phyloP scores from a whole-genome alignment of 2,888 invertebrate genomes.

The Frankliniella fusca region DNA sequence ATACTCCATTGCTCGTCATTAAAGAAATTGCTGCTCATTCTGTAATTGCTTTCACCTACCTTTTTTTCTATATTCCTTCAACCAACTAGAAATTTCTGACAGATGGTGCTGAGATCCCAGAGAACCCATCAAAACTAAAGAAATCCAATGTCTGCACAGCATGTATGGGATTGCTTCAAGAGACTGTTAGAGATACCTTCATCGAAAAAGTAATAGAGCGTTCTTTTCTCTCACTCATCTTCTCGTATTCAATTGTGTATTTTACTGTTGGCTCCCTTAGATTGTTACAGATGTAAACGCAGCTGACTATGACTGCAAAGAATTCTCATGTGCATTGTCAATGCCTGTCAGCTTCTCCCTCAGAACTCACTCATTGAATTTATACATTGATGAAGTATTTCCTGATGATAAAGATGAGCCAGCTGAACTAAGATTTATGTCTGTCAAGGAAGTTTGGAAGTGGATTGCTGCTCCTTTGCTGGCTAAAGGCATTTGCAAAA shows the following conservation, averaged over 20 bases:
- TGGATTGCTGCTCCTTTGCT: slow-evolving; percentile 61
- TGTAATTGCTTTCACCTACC: background rate
- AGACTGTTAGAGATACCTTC: slow-evolving; percentile 51
- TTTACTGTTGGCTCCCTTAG: slow-evolving; percentile 40
- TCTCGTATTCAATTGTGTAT: slow-evolving; percentile 30
- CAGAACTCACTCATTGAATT: slow-evolving; percentile 62
- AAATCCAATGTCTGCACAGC: slow-evolving; percentile 59
- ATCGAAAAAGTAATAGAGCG: slow-evolving; percentile 49
- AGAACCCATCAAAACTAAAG: slow-evolving; percentile 46
- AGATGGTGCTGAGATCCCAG: background rate
- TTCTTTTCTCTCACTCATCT: background rate
- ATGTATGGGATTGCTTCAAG: slow-evolving; percentile 70
- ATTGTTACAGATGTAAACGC: slow-evolving; percentile 40
- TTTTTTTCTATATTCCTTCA: background rate
- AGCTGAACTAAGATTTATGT: slow-evolving; percentile 36
- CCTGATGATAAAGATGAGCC: slow-evolving; percentile 44
- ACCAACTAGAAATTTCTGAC: background rate
- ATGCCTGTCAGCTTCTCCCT: slow-evolving; percentile 64
- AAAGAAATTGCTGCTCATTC: background rate
- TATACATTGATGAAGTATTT: slow-evolving; percentile 56
- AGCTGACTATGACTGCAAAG: slow-evolving; percentile 58
- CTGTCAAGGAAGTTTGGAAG: slow-evolving; percentile 76
- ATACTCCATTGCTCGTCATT: background rate
- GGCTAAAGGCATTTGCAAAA: slow-evolving; percentile 53
- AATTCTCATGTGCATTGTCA: slow-evolving; percentile 66